A percentile compares a stretch with the other conserved stretches of the same genome.
Evolutionary conservation across 2,797 vertebrate genomes (phyloP).

Genomic region (Hippoglossus hippoglossus): DNA sequence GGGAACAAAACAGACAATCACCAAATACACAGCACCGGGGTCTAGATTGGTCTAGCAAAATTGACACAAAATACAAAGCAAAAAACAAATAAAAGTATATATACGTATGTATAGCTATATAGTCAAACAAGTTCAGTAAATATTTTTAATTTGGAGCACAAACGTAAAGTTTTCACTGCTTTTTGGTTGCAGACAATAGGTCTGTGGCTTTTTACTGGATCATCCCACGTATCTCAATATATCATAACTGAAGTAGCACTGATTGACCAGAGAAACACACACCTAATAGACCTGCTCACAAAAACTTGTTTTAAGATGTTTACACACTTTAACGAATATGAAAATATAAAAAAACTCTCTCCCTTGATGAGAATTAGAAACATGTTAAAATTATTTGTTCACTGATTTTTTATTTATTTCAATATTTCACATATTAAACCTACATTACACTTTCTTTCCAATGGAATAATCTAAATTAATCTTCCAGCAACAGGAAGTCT

Average conservation of each 20-base stretch:
- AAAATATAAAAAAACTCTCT: neutral
- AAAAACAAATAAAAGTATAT: too few species aligned
- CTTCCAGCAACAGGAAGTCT: neutral
- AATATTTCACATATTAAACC: neutral
- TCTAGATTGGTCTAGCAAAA: too few species aligned
- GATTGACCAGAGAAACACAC: conserved; percentile 6
- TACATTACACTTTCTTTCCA: neutral
- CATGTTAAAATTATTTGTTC: neutral
- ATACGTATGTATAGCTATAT: too few species aligned
- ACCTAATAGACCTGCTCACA: neutral
- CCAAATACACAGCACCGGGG: too few species aligned
- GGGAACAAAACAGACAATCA: too few species aligned
- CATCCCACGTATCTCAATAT: neutral
- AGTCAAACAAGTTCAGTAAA: too few species aligned
- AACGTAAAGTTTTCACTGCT: too few species aligned
- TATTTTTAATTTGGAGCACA: too few species aligned
- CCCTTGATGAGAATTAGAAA: too few species aligned
- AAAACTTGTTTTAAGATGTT: neutral
- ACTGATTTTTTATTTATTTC: too few species aligned
- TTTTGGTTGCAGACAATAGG: too few species aligned
- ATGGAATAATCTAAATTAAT: neutral
- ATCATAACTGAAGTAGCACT: conserved; percentile 2
- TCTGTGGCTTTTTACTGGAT: neutral
- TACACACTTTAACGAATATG: neutral
- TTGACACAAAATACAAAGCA: too few species aligned